A percentile compares a stretch with the other conserved stretches of the same genome.
These are phyloP conservation scores for Acomys russatus DNA, from an alignment of 2,797 vertebrate genomes.

Conservation along the genomic window DNA sequence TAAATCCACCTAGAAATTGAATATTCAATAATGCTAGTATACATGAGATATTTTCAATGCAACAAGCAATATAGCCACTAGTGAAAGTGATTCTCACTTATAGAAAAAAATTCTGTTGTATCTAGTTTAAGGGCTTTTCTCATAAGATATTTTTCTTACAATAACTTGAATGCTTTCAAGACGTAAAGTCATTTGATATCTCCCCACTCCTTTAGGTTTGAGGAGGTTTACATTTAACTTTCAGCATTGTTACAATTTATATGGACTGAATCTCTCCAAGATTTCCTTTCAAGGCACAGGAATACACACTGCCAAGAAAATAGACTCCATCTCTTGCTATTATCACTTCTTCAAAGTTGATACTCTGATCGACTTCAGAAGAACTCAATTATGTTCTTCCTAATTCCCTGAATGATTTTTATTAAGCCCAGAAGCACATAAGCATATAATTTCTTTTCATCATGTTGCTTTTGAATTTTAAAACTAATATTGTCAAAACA, in stretches of 20 bases:
- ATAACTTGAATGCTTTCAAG: background rate
- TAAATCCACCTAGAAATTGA: background rate
- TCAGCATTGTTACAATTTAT: conserved; percentile 63
- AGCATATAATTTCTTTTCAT: conserved; percentile 41
- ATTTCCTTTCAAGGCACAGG: conserved; percentile 68
- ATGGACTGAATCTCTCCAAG: conserved; percentile 70
- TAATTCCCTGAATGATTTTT: conserved; percentile 51
- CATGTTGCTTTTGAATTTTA: conserved; percentile 62
- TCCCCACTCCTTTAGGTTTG: conserved; percentile 51
- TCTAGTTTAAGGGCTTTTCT: background rate
- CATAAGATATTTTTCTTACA: background rate
- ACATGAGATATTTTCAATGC: background rate
- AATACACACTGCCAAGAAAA: conserved; percentile 9
- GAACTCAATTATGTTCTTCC: conserved; percentile 65
- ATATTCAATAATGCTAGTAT: background rate
- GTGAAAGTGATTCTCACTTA: conserved; percentile 40
- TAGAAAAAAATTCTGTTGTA: background rate
- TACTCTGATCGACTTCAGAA: conserved; percentile 22
- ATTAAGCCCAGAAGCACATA: conserved; percentile 51
- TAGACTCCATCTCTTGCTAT: background rate
- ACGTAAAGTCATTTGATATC: background rate
- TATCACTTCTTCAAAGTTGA: background rate
- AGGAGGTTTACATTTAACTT: conserved; percentile 73
- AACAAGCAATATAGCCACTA: background rate
- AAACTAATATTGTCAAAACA: background rate